Conservation (phyloP, 2,888 invertebrate species). For the Calephelis perditalis region DNA sequence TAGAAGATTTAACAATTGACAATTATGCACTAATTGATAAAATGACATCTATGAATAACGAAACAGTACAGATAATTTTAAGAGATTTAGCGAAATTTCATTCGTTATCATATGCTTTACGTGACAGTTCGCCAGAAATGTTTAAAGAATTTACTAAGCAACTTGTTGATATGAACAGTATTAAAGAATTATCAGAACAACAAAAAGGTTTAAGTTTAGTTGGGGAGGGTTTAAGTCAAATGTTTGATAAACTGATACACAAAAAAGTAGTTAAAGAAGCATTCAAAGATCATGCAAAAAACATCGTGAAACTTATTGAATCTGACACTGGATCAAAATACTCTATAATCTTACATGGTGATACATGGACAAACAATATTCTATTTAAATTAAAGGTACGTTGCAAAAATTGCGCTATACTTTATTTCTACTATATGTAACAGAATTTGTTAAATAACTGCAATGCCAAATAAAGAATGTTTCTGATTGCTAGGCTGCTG, state of each 20-base stretch:
- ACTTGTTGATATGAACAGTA: slow-evolving; percentile 13
- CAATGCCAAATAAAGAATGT: no score
- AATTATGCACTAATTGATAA: slow-evolving; percentile 13
- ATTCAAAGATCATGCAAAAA: slow-evolving; percentile 5
- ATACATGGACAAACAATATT: slow-evolving; percentile 16
- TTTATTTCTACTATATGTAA: no score
- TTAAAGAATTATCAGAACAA: background rate
- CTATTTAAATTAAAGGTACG: slow-evolving; percentile 14
- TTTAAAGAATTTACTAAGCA: slow-evolving; percentile 12
- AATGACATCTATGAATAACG: slow-evolving; percentile 7
- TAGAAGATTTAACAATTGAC: slow-evolving; percentile 15
- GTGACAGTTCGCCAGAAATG: slow-evolving; percentile 11
- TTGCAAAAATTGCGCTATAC: background rate
- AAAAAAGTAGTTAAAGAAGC: slow-evolving; percentile 1
- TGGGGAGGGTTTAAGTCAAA: slow-evolving; percentile 10
- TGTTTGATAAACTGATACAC: slow-evolving; percentile 12
- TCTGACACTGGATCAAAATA: slow-evolving; percentile 15
- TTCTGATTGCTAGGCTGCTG: no score
- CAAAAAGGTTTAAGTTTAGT: slow-evolving; percentile 5
- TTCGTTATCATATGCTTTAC: slow-evolving; percentile 14
- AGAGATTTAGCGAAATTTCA: slow-evolving; percentile 12
- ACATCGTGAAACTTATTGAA: slow-evolving; percentile 8
- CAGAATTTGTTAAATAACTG: no score
- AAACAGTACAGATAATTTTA: slow-evolving; percentile 13
- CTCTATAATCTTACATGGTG: slow-evolving; percentile 14